Evolutionary conservation across 1,140 invertebrate genomes (phyloP), one percentile per base, ranked within the genome.

Genomic region (Belonocnema kinseyi): DNA sequence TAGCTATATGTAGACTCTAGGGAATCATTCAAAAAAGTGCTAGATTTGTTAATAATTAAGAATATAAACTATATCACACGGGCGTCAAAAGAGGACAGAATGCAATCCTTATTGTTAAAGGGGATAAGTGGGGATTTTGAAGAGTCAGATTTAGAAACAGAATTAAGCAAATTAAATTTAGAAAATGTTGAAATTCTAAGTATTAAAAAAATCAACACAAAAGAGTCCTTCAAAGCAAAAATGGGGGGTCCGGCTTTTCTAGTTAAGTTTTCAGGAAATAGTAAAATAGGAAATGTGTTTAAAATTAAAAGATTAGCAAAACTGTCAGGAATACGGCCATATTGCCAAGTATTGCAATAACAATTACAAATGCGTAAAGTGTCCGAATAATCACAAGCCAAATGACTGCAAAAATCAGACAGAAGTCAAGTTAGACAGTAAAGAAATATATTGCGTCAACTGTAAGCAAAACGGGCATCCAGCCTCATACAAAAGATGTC

Each of bases 401-500:
- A 17, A 17, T 0, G 53, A 54, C 2, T 54, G 53, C n/a, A 7
- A 54, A 54, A 17, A 7, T 8, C n/a, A 54, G 17, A 10, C n/a
- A 19, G 53, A 19, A 7, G 53, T 7, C 0, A 54, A 17, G 17
- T 2, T n/a, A 6, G 53, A 54, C 10, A 10, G 7, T 0, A 19
- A 54, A 0, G n/a, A 54, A 6, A 54, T n/a, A 11, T 51, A 50
- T 13, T 72, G 19, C 58, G 40, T 33, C 0, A 78, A 78, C 11
- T 75, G 77, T n/a, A n/a, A 19, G 33, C 6, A 46, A 12, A 13
- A 21, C 11, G 70, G 70, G 8, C 76, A 77, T 26, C 76, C 76
- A 3, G 76, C 76, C 0, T 74, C 76, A 0, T 77, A 66, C 54
- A 46, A 72, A 26, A 72, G 54, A 14, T 77, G 76, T 51, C 46